Conservation (phyloP, 2,113 vertebrate species). For the Poeciliopsis occidentalis region DNA sequence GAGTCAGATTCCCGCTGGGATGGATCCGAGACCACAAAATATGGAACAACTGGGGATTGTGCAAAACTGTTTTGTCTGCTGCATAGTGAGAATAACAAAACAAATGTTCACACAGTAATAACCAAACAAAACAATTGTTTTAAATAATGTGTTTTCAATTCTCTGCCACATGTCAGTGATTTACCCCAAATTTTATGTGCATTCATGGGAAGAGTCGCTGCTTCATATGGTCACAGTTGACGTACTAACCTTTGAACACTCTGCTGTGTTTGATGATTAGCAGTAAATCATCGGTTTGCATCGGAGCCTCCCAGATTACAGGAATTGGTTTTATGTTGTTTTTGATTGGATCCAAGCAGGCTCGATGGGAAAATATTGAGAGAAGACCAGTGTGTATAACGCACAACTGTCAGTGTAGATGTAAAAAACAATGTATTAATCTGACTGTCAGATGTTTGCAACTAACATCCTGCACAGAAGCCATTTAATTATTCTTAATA, state of each 20-base stretch:
- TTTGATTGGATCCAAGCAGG: conserved; percentile 65
- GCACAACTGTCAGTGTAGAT: conserved; percentile 19
- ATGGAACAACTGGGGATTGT: conserved; percentile 49
- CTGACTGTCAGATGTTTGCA: conserved; percentile 3
- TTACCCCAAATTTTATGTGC: conserved; percentile 26
- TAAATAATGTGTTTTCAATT: conserved; percentile 37
- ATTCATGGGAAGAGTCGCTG: conserved; percentile 43
- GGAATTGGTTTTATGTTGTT: conserved; percentile 54
- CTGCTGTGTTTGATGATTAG: conserved; percentile 53
- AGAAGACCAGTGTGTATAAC: conserved; percentile 25
- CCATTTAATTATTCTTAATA: conserved; percentile 10
- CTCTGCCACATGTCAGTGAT: conserved; percentile 41
- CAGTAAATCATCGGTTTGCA: conserved; percentile 62
- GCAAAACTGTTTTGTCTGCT: conserved; percentile 53
- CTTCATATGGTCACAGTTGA: conserved; percentile 17
- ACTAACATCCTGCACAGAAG: not conserved
- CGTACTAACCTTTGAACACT: not conserved
- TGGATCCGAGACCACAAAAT: conserved; percentile 38
- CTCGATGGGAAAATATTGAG: conserved; percentile 38
- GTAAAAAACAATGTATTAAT: conserved; percentile 29
- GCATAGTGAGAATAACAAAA: conserved; percentile 31
- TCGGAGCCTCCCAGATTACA: conserved; percentile 41
- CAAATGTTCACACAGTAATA: conserved; percentile 31
- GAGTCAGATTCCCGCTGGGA: conserved; percentile 49
- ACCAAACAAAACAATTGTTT: conserved; percentile 55